A percentile compares a stretch with the other conserved stretches of the same genome.
These are phyloP conservation scores for Gymnogyps californianus DNA, from an alignment of 2,113 vertebrate genomes.

Conservation along the genomic window DNA sequence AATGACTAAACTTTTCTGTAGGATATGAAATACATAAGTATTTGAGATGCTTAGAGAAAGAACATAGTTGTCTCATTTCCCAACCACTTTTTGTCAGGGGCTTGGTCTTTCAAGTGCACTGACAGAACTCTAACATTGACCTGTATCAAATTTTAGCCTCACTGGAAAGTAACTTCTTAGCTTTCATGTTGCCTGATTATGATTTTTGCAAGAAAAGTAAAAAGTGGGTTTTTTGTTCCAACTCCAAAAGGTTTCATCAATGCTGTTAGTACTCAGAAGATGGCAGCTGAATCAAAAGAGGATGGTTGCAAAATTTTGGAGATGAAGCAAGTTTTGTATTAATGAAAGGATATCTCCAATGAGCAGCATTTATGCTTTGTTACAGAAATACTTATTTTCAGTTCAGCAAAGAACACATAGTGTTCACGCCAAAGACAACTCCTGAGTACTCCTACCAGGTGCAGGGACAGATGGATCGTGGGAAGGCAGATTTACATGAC, in stretches of 20 bases:
- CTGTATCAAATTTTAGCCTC: neutral
- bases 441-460: neutral
- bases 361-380: neutral
- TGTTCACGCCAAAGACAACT: neutral
- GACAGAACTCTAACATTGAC: neutral
- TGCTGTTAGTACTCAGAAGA: neutral
- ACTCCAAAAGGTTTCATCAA: neutral
- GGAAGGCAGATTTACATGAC: slow-evolving; percentile 19
- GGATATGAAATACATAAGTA: neutral
- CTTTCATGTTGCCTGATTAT: neutral
- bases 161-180: neutral
- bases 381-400: neutral
- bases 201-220: neutral
- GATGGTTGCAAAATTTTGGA: neutral
- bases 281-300: neutral
- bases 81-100: neutral
- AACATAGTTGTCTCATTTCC: neutral
- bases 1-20: neutral
- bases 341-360: neutral
- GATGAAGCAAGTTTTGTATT: neutral
- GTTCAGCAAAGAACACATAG: neutral
- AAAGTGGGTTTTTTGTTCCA: neutral
- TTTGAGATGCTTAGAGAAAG: neutral
- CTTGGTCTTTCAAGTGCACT: neutral
- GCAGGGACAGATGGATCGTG: slow-evolving; percentile 9